These are phyloP conservation scores for Keiferia lycopersicella DNA, from an alignment of 2,888 invertebrate genomes.

Conservation along the genomic window DNA sequence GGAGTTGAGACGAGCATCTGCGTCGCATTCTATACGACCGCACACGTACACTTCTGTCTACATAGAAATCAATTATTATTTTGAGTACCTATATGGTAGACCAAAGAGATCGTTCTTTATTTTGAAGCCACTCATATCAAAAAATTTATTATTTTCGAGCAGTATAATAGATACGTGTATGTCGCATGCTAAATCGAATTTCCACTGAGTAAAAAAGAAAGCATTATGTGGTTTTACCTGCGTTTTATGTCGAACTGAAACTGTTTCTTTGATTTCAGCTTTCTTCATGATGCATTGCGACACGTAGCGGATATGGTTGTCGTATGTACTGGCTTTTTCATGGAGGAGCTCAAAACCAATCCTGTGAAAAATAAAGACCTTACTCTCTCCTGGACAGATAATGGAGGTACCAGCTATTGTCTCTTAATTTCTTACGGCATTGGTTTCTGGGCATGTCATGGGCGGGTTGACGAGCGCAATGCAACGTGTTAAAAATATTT, in stretches of 20 bases:
- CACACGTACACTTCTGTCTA: slow-evolving; percentile 74
- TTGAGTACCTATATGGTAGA: slow-evolving; percentile 51
- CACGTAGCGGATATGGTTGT: slow-evolving; percentile 70
- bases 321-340: slow-evolving; percentile 69
- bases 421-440: neutral
- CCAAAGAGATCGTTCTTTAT: neutral
- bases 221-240: slow-evolving; percentile 51
- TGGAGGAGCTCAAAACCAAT: slow-evolving; percentile 75
- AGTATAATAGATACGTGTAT: no score
- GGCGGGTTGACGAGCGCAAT: no score
- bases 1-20: slow-evolving; percentile 86
- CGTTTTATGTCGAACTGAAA: slow-evolving; percentile 70
- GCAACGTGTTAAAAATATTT: no score
- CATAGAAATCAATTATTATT: slow-evolving; percentile 47
- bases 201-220: no score
- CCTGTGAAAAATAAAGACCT: slow-evolving; percentile 42
- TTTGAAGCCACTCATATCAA: no score
- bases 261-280: slow-evolving; percentile 58
- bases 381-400: neutral
- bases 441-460: no score
- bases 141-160: no score
- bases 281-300: slow-evolving; percentile 74
- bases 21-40: slow-evolving; percentile 89
- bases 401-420: neutral
- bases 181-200: no score